A percentile compares a stretch with the other conserved stretches of the same genome.
phyloP scores from a whole-genome alignment of 2,113 vertebrate genomes.

The Phylloscopus whistleri region DNA sequence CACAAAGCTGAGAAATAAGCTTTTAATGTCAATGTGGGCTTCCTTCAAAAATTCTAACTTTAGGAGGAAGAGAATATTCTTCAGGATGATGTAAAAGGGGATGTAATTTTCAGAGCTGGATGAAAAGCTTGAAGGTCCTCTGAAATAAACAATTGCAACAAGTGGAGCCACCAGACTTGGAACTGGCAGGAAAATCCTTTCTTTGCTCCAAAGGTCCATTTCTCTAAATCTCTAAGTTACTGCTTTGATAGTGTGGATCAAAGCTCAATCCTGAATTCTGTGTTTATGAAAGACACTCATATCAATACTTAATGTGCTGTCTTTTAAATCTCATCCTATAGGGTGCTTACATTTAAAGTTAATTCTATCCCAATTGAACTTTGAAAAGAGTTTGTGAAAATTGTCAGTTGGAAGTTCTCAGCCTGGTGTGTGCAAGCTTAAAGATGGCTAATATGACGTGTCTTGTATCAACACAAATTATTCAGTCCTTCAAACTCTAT shows the following conservation, averaged over 20 bases:
- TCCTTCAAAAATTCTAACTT: neutral
- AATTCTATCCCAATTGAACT: neutral
- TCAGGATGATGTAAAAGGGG: neutral
- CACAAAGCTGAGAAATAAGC: neutral
- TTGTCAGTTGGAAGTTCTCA: neutral
- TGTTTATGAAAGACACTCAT: neutral
- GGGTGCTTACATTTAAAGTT: neutral
- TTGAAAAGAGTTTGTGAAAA: neutral
- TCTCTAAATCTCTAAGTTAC: neutral
- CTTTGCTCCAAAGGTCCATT: neutral
- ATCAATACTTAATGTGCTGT: neutral
- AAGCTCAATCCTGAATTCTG: neutral
- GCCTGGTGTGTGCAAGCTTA: neutral
- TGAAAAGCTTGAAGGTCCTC: neutral
- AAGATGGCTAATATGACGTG: neutral
- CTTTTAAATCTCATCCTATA: neutral
- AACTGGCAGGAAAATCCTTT: neutral
- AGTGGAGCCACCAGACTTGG: neutral
- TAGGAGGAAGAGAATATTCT: neutral
- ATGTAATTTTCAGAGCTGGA: neutral
- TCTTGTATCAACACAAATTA: neutral
- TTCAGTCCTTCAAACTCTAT: neutral
- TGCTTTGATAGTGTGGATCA: neutral
- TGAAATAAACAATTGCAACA: neutral
- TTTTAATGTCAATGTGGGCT: neutral